A percentile compares a stretch with the other conserved stretches of the same genome.
These are phyloP conservation scores for Myotis vivesi DNA, from an alignment of 2,797 vertebrate species.

Conservation along the genomic window DNA sequence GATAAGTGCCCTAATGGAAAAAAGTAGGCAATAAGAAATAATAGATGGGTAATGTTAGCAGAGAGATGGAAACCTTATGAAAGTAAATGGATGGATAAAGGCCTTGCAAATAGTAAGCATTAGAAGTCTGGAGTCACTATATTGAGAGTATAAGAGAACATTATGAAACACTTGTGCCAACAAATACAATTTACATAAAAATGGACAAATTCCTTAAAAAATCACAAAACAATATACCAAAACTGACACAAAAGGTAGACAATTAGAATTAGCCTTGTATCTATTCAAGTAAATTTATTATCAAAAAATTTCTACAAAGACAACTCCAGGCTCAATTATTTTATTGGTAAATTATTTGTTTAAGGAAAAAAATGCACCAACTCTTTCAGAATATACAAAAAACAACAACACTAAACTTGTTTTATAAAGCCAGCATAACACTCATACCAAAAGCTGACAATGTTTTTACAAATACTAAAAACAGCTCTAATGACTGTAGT, in stretches of 20 bases:
- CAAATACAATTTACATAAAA: not conserved
- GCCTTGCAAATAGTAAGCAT: not conserved
- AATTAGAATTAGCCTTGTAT: not conserved
- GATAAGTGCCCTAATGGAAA: not conserved
- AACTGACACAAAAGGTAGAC: not conserved
- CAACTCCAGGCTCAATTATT: not conserved
- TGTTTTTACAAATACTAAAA: not conserved
- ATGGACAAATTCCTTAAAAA: not conserved
- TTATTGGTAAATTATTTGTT: not conserved
- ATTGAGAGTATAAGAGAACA: not conserved
- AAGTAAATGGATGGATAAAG: not conserved
- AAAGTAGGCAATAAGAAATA: not conserved
- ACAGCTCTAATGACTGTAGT: not conserved
- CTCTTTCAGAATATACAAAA: not conserved
- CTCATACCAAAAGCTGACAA: not conserved
- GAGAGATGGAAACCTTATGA: not conserved
- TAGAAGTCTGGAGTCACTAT: not conserved
- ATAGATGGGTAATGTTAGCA: not conserved
- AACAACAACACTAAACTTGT: not conserved
- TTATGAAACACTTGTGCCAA: not conserved
- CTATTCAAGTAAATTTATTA: not conserved
- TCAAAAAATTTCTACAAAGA: not conserved
- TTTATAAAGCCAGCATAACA: not conserved
- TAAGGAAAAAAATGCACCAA: not conserved
- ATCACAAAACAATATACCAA: not conserved